These are phyloP conservation scores for Cordilura impudica DNA, from an alignment of 2,888 invertebrate genomes.

Conservation along the genomic window DNA sequence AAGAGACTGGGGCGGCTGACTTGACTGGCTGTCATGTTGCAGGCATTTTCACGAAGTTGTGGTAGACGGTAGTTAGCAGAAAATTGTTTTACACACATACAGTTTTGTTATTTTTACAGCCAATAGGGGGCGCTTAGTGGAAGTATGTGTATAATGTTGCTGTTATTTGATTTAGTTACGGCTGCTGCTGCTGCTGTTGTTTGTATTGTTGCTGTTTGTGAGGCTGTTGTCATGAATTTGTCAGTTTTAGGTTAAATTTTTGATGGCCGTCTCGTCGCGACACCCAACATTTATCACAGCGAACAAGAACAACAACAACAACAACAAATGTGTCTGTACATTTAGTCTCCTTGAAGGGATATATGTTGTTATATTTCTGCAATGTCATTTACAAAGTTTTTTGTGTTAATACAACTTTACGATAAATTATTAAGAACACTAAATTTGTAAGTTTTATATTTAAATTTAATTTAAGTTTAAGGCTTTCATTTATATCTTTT, in stretches of 20 bases:
- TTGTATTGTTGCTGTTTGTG: constrained; percentile 21
- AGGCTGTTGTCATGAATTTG: constrained; percentile 65
- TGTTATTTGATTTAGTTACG: constrained; percentile 48
- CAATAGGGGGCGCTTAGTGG: constrained; percentile 57
- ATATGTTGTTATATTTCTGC: constrained; percentile 19
- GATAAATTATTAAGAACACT: too few relatives aligned
- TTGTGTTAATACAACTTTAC: too few relatives aligned
- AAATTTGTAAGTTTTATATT: too few relatives aligned
- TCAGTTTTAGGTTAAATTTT: constrained; percentile 68
- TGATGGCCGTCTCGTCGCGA: constrained; percentile 64
- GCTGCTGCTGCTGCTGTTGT: constrained; percentile 28
- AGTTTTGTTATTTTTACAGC: constrained; percentile 29
- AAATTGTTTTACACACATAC: background rate
- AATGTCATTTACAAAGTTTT: constrained; percentile 25
- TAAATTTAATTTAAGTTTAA: too few relatives aligned
- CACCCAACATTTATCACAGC: constrained; percentile 42
- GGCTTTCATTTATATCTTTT: too few relatives aligned
- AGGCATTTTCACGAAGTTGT: constrained; percentile 54
- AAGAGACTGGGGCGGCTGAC: constrained; percentile 13
- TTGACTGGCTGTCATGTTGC: constrained; percentile 53
- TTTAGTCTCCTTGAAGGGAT: constrained; percentile 20
- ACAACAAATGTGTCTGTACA: constrained; percentile 31
- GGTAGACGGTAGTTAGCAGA: constrained; percentile 27
- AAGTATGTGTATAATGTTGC: constrained; percentile 48
- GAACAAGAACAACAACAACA: constrained; percentile 11